A percentile compares a stretch with the other conserved stretches of the same genome.
These are phyloP conservation scores for Sebastes oblongus DNA, from an alignment of 2,797 vertebrate species.

Conservation along the genomic window DNA sequence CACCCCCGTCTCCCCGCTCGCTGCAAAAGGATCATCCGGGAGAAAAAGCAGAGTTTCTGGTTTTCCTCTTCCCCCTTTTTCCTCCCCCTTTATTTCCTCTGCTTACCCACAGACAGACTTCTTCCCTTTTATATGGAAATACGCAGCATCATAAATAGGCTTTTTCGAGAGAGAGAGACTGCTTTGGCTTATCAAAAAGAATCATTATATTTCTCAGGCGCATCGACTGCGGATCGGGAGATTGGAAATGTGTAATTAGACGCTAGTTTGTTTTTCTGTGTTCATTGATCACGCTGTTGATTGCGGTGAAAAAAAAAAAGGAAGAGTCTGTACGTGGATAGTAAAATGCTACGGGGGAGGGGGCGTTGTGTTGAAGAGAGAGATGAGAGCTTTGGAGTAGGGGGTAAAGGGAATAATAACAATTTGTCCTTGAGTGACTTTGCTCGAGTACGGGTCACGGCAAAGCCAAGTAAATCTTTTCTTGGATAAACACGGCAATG, in stretches of 20 bases:
- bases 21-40: constrained; percentile 55
- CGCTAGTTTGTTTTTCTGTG: constrained; percentile 52
- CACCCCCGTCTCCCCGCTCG: constrained; percentile 39
- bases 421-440: constrained; percentile 69
- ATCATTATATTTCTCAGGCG: constrained; percentile 65
- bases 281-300: constrained; percentile 69
- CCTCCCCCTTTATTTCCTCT: constrained; percentile 41
- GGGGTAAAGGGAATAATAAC: constrained; percentile 17
- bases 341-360: background rate
- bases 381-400: background rate
- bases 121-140: constrained; percentile 80
- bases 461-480: constrained; percentile 50
- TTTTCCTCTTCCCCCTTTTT: constrained; percentile 12
- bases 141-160: constrained; percentile 56
- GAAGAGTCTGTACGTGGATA: background rate
- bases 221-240: constrained; percentile 53
- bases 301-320: constrained; percentile 26
- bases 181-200: constrained; percentile 63
- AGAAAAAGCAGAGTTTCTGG: constrained; percentile 53
- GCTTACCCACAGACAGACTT: constrained; percentile 48
- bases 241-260: constrained; percentile 78
- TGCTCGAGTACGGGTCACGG: constrained; percentile 18
- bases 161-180: constrained; percentile 18
- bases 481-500: constrained; percentile 35
- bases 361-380: background rate